Evolutionary conservation across 1,140 invertebrate genomes (phyloP).

Genomic region (Drosophila takahashii): DNA sequence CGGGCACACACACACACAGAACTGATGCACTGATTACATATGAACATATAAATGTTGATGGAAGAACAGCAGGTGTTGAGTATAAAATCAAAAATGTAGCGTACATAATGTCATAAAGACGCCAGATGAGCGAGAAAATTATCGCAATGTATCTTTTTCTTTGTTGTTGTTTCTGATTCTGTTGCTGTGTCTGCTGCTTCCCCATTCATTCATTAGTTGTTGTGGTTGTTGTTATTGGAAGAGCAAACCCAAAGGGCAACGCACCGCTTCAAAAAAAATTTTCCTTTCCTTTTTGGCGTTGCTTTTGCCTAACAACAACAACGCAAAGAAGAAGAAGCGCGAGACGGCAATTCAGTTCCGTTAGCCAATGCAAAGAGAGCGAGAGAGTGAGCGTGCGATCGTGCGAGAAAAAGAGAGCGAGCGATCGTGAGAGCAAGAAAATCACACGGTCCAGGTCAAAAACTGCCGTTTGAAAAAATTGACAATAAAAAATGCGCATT

Average conservation of each 20-base stretch:
- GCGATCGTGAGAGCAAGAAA: slow-evolving; percentile 30
- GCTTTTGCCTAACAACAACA: slow-evolving; percentile 64
- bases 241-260: slow-evolving; percentile 67
- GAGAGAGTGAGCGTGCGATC: slow-evolving; percentile 32
- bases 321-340: slow-evolving; percentile 23
- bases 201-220: slow-evolving; percentile 55
- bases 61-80: slow-evolving; percentile 78
- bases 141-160: slow-evolving; percentile 34
- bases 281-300: slow-evolving; percentile 52
- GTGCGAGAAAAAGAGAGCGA: slow-evolving; percentile 37
- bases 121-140: slow-evolving; percentile 44
- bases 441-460: slow-evolving; percentile 53
- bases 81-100: slow-evolving; percentile 59
- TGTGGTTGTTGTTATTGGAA: slow-evolving; percentile 50
- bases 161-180: slow-evolving; percentile 21
- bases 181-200: slow-evolving; percentile 18
- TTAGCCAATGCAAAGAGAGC: slow-evolving; percentile 46
- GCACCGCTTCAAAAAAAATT: slow-evolving; percentile 56
- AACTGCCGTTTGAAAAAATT: slow-evolving; percentile 75
- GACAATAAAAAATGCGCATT: slow-evolving; percentile 74
- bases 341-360: slow-evolving; percentile 69
- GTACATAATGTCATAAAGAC: slow-evolving; percentile 30
- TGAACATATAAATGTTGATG: slow-evolving; percentile 46
- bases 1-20: slow-evolving; percentile 12
- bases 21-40: slow-evolving; percentile 12